Conservation (phyloP, 2,113 vertebrate genomes). For the Calonectris borealis region DNA sequence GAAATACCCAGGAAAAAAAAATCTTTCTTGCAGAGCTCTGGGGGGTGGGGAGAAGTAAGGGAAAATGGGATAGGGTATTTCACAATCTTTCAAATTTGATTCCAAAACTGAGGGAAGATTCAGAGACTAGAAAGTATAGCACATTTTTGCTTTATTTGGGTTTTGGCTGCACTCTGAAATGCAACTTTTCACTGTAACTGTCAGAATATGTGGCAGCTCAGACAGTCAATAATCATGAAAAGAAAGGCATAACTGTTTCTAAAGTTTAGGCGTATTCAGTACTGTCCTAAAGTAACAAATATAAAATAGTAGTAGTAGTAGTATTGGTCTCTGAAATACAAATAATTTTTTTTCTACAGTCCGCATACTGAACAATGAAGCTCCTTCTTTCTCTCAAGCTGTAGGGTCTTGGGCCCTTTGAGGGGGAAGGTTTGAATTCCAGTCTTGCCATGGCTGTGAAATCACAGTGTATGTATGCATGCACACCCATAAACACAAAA, state of each 20-base stretch:
- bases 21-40: constrained; percentile 28
- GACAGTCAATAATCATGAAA: background rate
- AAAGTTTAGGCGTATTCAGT: constrained; percentile 6
- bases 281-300: background rate
- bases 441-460: background rate
- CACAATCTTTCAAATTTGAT: background rate
- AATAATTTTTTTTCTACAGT: background rate
- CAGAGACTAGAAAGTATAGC: background rate
- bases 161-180: background rate
- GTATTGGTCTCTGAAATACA: background rate
- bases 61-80: constrained; percentile 1
- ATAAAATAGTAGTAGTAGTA: background rate
- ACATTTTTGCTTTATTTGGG: background rate
- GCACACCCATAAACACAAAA: background rate
- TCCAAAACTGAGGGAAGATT: constrained; percentile 4
- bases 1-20: background rate
- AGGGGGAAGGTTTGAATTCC: background rate
- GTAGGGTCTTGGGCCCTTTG: background rate
- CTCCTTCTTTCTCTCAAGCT: background rate
- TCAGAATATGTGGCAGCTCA: background rate
- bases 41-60: background rate
- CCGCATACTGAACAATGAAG: background rate
- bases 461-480: rapidly evolving
- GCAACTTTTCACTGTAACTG: background rate
- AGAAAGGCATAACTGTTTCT: background rate